Evolutionary conservation across 2,888 invertebrate species (phyloP), one percentile per base, ranked within the genome.

Genomic region (Coleophora flavipennella): DNA sequence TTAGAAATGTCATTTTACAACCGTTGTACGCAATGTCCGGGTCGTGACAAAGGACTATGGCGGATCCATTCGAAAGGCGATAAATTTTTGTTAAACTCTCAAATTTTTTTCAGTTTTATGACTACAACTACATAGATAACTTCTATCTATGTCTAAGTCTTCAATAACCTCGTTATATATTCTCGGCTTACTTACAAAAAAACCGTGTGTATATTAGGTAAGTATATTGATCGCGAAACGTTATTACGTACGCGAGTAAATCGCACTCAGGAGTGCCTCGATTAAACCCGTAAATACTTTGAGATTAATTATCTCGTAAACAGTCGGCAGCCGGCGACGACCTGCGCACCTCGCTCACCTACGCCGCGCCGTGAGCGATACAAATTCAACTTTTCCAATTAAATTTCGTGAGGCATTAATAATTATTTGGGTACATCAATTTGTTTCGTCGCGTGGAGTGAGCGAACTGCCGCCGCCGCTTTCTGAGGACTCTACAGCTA

Each of bases 321-420:
- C 83, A 83, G 78, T 81, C 76, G 75, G 60, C 64, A 62, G 69
- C 64, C 64, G 64, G 59, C 67, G 67, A 60, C 63, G 66, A 66
- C 77, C 75, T 72, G 70, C 74, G 3, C 20, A 4, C 20, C 78
- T 76, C 80, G 79, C 80, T 78, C 81, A 83, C 84, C 83, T 83
- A 81, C 80, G 76, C 79, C 80, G 81, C 78, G 75, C 20, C 20
- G 3, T 78, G 74, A 79, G 74, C 75, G 83, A 79, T 80, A 84
- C 83, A 80, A 83, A 84, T 85, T 84, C 84, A 85, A 85, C 85
- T 85, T 85, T 85, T 85, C 85, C 85, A 85, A 85, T 85, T 85
- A 85, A 85, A 85, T 85, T 85, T 85, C 84, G 81, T 85, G 84
- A 85, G 81, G 85, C 85, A 85, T 85, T 84, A 85, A 85, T 85